Conservation (phyloP, 2,888 invertebrate genomes). For the Drosophila trichaetosa region DNA sequence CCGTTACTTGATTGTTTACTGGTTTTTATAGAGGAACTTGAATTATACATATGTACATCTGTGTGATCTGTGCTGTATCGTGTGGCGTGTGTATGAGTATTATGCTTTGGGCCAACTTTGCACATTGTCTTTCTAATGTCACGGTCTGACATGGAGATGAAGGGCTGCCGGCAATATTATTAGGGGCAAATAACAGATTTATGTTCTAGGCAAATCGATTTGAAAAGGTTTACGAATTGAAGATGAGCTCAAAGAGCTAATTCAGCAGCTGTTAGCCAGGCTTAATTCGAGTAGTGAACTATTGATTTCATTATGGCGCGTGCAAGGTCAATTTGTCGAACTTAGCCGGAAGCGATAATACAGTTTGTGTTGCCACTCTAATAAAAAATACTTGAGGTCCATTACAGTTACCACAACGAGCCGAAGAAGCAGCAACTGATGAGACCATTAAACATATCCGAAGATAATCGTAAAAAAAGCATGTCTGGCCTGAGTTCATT, state of each 20-base stretch:
- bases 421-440: constrained; percentile 12
- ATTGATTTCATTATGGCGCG: constrained; percentile 29
- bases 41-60: constrained; percentile 17
- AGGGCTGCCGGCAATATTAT: constrained; percentile 20
- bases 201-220: constrained; percentile 58
- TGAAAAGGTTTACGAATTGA: constrained; percentile 53
- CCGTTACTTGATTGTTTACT: constrained; percentile 73
- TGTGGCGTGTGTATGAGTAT: constrained; percentile 2
- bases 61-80: not conserved
- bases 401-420: constrained; percentile 50
- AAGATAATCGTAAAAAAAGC: constrained; percentile 3
- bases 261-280: constrained; percentile 1
- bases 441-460: constrained; percentile 11
- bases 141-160: constrained; percentile 37
- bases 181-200: constrained; percentile 24
- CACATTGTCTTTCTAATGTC: constrained; percentile 66
- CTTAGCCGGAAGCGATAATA: constrained; percentile 40
- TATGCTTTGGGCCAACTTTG: constrained; percentile 39
- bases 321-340: constrained; percentile 39
- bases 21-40: constrained; percentile 79
- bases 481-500: constrained; percentile 66
- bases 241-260: constrained; percentile 46
- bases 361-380: constrained; percentile 23
- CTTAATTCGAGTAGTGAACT: constrained; percentile 58
- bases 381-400: constrained; percentile 25